Percentiles rank a stretch among this genome's conserved stretches.
Evolutionary conservation across 2,888 invertebrate genomes (phyloP).

Genomic region (Unio delphinus): DNA sequence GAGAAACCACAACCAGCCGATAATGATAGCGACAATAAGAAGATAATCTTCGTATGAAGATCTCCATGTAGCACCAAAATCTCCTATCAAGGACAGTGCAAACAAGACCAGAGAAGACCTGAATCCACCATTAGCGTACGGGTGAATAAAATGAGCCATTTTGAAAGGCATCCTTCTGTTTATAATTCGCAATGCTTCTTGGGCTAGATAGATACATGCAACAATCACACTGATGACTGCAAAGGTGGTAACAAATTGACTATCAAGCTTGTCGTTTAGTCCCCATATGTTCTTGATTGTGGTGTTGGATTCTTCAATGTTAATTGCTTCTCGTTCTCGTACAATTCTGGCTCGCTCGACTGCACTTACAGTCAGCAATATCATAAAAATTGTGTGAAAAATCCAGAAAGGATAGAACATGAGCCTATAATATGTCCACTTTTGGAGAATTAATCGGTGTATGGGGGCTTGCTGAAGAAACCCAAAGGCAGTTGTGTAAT

Average conservation of each 20-base stretch:
- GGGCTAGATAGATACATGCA: slow-evolving; percentile 18
- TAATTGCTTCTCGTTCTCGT: background rate
- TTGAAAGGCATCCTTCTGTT: slow-evolving; percentile 22
- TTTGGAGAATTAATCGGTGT: too few species aligned
- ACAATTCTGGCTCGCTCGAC: slow-evolving; percentile 11
- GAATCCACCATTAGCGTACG: slow-evolving; percentile 43
- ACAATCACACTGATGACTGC: slow-evolving; percentile 21
- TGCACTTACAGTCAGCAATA: slow-evolving; percentile 31
- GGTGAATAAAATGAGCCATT: slow-evolving; percentile 14
- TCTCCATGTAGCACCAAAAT: slow-evolving; percentile 3
- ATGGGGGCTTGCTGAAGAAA: too few species aligned
- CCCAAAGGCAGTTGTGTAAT: too few species aligned
- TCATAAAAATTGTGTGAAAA: slow-evolving; percentile 36
- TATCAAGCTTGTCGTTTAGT: slow-evolving; percentile 1
- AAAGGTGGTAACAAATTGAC: slow-evolving; percentile 17
- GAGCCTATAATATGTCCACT: too few species aligned
- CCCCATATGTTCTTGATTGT: too few species aligned
- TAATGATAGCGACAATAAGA: too few species aligned
- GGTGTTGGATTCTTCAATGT: too few species aligned
- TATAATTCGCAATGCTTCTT: slow-evolving; percentile 13
- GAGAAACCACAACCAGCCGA: too few species aligned
- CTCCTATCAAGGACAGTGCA: slow-evolving; percentile 30
- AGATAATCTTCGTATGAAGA: too few species aligned
- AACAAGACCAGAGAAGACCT: slow-evolving; percentile 37
- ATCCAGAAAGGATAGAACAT: too few species aligned